Evolutionary conservation across 2,888 invertebrate genomes (phyloP).

Genomic region (Atethmia centrago): DNA sequence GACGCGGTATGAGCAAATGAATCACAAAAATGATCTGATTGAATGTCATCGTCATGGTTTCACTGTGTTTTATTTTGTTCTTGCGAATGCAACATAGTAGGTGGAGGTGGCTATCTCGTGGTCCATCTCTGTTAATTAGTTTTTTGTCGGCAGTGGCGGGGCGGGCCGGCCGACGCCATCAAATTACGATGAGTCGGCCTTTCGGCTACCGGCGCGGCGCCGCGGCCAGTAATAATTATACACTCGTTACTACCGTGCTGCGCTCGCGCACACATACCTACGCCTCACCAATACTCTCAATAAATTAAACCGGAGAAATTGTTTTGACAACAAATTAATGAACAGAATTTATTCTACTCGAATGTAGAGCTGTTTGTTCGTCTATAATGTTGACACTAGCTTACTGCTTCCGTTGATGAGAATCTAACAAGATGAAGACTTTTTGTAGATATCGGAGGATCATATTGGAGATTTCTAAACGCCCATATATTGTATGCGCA

Average conservation of each 20-base stretch:
- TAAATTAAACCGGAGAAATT: slow-evolving; percentile 80
- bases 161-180: slow-evolving; percentile 89
- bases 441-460: slow-evolving; percentile 56
- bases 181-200: slow-evolving; percentile 91
- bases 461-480: slow-evolving; percentile 68
- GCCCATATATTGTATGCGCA: slow-evolving; percentile 63
- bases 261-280: slow-evolving; percentile 74
- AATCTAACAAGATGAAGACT: slow-evolving; percentile 31
- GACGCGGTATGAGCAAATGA: slow-evolving; percentile 52
- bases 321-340: slow-evolving; percentile 78
- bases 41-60: slow-evolving; percentile 74
- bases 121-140: slow-evolving; percentile 89
- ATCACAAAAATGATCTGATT: slow-evolving; percentile 72
- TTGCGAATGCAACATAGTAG: slow-evolving; percentile 81
- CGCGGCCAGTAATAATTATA: slow-evolving; percentile 87
- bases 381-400: slow-evolving; percentile 14
- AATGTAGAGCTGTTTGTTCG: slow-evolving; percentile 54
- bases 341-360: slow-evolving; percentile 62
- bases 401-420: slow-evolving; percentile 20
- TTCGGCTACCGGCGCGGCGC: slow-evolving; percentile 89
- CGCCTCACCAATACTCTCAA: slow-evolving; percentile 79
- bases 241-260: slow-evolving; percentile 90
- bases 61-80: slow-evolving; percentile 78
- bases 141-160: slow-evolving; percentile 86
- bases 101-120: slow-evolving; percentile 73